phyloP scores from a whole-genome alignment of 1,140 invertebrate genomes.

The Caenorhabditis remanei region DNA sequence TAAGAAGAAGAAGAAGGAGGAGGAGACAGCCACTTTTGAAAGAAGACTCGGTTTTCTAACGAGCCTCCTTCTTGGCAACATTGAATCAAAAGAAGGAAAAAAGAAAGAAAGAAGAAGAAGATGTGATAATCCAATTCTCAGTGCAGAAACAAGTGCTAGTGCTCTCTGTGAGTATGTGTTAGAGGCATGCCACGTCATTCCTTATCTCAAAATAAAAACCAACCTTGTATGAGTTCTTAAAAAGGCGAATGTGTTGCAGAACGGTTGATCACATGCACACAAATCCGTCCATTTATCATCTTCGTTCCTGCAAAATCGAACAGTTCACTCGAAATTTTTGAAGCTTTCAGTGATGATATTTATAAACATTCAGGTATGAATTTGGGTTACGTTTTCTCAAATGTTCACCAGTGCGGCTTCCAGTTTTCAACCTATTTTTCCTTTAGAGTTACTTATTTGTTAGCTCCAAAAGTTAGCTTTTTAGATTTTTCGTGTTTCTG shows the following conservation, averaged over 20 bases:
- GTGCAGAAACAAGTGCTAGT: slow-evolving; percentile 54
- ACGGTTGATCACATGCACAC: slow-evolving; percentile 67
- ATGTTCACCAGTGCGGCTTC: too few relatives aligned
- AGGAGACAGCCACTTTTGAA: slow-evolving; percentile 33
- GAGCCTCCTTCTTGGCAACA: slow-evolving; percentile 41
- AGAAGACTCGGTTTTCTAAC: slow-evolving; percentile 10
- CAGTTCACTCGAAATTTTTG: too few relatives aligned
- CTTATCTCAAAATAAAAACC: not conserved
- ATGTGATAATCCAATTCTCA: slow-evolving; percentile 47
- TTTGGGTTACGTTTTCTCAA: too few relatives aligned
- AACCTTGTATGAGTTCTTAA: slow-evolving; percentile 65
- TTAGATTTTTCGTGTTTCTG: too few relatives aligned
- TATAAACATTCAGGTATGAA: too few relatives aligned
- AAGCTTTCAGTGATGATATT: too few relatives aligned
- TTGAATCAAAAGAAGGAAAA: slow-evolving; percentile 40
- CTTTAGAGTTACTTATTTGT: too few relatives aligned
- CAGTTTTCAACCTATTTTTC: too few relatives aligned
- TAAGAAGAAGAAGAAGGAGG: slow-evolving; percentile 31
- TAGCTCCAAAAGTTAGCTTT: too few relatives aligned
- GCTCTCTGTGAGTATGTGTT: slow-evolving; percentile 31
- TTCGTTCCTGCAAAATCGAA: slow-evolving; percentile 59
- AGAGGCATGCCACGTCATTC: slow-evolving; percentile 50
- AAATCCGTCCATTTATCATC: slow-evolving; percentile 67
- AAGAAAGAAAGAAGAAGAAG: slow-evolving; percentile 30
- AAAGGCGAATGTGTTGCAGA: slow-evolving; percentile 69